A percentile compares a stretch with the other conserved stretches of the same genome.
phyloP scores from a whole-genome alignment of 2,888 invertebrate genomes.

The Eupelmus urozonus region DNA sequence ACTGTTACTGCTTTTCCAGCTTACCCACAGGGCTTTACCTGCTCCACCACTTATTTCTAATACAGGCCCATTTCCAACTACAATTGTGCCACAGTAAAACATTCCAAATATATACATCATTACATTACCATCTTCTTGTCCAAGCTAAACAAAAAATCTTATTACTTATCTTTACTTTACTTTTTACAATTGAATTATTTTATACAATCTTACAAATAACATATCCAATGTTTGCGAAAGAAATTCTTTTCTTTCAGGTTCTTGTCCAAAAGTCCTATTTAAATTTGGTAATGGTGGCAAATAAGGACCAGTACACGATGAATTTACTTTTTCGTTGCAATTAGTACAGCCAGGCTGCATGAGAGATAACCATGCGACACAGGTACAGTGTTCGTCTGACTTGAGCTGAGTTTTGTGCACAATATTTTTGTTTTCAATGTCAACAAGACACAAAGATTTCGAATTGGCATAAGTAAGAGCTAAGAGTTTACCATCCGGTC shows the following conservation, averaged over 20 bases:
- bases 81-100: conserved; percentile 86
- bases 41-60: conserved; percentile 72
- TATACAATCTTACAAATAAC: conserved; percentile 71
- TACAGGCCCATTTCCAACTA: conserved; percentile 68
- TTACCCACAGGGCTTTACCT: conserved; percentile 72
- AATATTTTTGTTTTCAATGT: conserved; percentile 91
- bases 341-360: conserved; percentile 58
- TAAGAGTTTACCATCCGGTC: conserved; percentile 94
- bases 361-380: conserved; percentile 84
- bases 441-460: conserved; percentile 80
- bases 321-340: conserved; percentile 53
- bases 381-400: conserved; percentile 74
- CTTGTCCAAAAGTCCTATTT: conserved; percentile 76
- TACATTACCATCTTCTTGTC: conserved; percentile 84
- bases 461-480: conserved; percentile 77
- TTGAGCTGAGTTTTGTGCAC: conserved; percentile 80
- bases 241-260: conserved; percentile 75
- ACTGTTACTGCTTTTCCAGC: conserved; percentile 66
- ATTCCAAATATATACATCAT: conserved; percentile 89
- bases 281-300: conserved; percentile 79
- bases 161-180: not conserved
- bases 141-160: conserved; percentile 81
- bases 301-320: conserved; percentile 72
- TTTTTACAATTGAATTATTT: not conserved
- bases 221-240: conserved; percentile 77